Percentiles rank a stretch among this genome's conserved stretches.
These are phyloP conservation scores for Ceratina australensis DNA, from an alignment of 1,140 invertebrate species.

Conservation along the genomic window DNA sequence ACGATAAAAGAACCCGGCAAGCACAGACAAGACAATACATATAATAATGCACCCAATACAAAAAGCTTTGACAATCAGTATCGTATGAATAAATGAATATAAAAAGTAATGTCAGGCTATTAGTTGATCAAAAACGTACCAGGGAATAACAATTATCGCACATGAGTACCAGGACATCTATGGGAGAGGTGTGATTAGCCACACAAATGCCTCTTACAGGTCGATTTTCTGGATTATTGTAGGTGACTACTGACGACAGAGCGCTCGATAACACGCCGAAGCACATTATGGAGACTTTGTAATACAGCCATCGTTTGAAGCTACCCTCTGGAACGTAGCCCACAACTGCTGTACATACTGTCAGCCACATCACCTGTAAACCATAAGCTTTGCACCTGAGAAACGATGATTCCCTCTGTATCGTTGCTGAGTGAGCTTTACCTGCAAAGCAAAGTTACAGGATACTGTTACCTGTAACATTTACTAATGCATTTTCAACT, in stretches of 20 bases:
- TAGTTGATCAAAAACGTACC: constrained; percentile 83
- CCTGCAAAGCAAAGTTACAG: constrained; percentile 66
- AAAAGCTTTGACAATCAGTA: not conserved
- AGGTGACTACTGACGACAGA: constrained; percentile 93
- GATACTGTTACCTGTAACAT: constrained; percentile 63
- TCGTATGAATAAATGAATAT: not conserved
- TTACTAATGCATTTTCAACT: constrained; percentile 38
- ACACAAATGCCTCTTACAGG: constrained; percentile 96
- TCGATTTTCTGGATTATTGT: constrained; percentile 91
- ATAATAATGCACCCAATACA: constrained; percentile 3
- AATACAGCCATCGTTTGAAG: constrained; percentile 89
- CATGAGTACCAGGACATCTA: constrained; percentile 97
- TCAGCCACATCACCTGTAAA: constrained; percentile 90
- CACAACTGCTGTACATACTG: constrained; percentile 89
- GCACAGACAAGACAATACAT: not conserved
- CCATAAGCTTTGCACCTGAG: constrained; percentile 65
- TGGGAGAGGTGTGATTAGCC: constrained; percentile 99
- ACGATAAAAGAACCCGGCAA: too few species aligned
- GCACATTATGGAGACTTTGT: constrained; percentile 90
- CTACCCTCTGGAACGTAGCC: constrained; percentile 89
- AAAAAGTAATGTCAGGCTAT: not conserved
- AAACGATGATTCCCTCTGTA: constrained; percentile 55
- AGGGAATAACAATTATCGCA: constrained; percentile 99
- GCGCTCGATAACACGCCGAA: constrained; percentile 93
- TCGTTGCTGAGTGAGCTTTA: constrained; percentile 58